A percentile compares a stretch with the other conserved stretches of the same genome.
Evolutionary conservation across 2,888 invertebrate genomes (phyloP).

Genomic region (Tortrix viridana): DNA sequence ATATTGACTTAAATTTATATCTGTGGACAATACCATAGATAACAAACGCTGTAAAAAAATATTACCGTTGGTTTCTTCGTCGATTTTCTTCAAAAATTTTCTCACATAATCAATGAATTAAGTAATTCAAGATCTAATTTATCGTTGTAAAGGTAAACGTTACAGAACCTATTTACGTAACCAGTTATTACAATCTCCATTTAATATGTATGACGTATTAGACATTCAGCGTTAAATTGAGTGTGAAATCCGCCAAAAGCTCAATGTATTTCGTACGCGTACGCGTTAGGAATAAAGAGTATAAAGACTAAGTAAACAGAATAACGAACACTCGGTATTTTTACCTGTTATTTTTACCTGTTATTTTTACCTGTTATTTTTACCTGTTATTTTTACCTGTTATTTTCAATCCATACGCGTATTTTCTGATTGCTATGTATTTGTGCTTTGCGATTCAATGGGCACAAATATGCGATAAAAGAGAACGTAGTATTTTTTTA

Average conservation of each 20-base stretch:
- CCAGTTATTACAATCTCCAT: not conserved
- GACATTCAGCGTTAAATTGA: slow-evolving; percentile 19
- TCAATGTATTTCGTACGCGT: slow-evolving; percentile 1
- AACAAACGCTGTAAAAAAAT: no score
- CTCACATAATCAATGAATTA: no score
- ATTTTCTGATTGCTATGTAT: no score
- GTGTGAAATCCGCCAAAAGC: slow-evolving; percentile 23
- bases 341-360: not conserved
- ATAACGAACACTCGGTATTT: slow-evolving; percentile 6
- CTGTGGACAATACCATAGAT: no score
- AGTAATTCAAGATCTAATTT: no score
- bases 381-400: slow-evolving; percentile 3
- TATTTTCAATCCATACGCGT: no score
- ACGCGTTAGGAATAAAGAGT: not conserved
- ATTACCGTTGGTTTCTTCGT: no score
- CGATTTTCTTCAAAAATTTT: no score
- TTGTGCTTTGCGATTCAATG: no score
- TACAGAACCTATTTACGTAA: not conserved
- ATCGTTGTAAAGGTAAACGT: not conserved
- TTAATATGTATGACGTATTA: slow-evolving; percentile 23
- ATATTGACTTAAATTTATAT: no score
- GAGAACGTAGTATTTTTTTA: no score
- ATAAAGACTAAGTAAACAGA: slow-evolving; percentile 1
- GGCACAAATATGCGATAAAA: no score
- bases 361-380: slow-evolving; percentile 4